Evolutionary conservation across 2,888 invertebrate genomes (phyloP).

Genomic region (Papilio elwesi): DNA sequence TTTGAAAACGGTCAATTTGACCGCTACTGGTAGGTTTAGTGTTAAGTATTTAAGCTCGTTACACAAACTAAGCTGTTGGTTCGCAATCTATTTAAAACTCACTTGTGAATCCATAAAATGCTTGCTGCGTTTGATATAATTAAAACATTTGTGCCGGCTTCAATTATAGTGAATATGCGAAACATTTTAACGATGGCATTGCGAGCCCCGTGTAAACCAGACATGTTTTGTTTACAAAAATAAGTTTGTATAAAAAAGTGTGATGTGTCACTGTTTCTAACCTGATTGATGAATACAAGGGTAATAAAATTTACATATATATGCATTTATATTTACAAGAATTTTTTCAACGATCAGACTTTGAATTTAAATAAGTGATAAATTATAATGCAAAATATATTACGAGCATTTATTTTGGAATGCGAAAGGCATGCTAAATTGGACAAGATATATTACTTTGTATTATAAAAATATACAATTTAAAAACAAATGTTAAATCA

Average conservation of each 20-base stretch:
- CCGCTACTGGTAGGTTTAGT: no score
- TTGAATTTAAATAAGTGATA: conserved; percentile 30
- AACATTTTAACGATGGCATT: background rate
- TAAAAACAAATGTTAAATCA: conserved; percentile 17
- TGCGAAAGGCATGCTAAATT: conserved; percentile 17
- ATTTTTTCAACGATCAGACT: conserved; percentile 11
- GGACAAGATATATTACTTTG: conserved; percentile 22
- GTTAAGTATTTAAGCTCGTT: no score
- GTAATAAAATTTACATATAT: conserved; percentile 30
- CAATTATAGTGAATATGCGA: background rate
- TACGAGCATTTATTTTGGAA: background rate
- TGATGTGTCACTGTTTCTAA: background rate
- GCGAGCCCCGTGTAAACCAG: no score
- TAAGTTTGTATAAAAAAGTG: background rate
- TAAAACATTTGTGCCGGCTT: background rate
- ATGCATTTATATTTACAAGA: conserved; percentile 18
- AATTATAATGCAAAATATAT: conserved; percentile 24
- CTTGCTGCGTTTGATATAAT: background rate
- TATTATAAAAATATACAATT: conserved; percentile 23
- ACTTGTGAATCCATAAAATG: background rate
- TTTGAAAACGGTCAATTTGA: no score
- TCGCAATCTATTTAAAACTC: no score
- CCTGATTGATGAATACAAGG: conserved; percentile 9
- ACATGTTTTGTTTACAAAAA: background rate
- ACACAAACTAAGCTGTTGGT: no score